Evolutionary conservation across 2,888 invertebrate genomes (phyloP).

Genomic region (Platypus cylindrus): DNA sequence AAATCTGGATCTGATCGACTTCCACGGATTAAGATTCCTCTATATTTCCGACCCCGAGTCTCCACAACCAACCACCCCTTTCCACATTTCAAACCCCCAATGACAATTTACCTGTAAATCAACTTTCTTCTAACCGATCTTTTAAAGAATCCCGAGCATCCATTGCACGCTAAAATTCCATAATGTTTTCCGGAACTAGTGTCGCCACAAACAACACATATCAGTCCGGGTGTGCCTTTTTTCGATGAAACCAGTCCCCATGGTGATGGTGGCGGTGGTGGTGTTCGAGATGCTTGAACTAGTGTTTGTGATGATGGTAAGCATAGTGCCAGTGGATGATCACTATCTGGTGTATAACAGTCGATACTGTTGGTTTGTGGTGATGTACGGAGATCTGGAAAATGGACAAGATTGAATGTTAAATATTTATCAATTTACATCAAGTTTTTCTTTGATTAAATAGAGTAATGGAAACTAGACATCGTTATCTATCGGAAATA

Average conservation of each 20-base stretch:
- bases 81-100: not conserved
- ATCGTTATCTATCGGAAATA: too few species aligned
- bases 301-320: constrained; percentile 45
- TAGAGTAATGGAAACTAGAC: too few species aligned
- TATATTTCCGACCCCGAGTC: not conserved
- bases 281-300: constrained; percentile 50
- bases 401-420: too few species aligned
- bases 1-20: too few species aligned
- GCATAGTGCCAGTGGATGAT: constrained; percentile 47
- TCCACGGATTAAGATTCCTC: too few species aligned
- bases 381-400: constrained; percentile 31
- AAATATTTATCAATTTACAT: too few species aligned
- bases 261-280: constrained; percentile 50
- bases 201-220: constrained; percentile 94
- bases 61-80: not conserved
- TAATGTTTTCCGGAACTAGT: constrained; percentile 96
- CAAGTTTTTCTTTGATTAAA: too few species aligned
- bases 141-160: constrained; percentile 99
- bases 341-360: constrained; percentile 34
- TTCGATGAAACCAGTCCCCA: constrained; percentile 38
- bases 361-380: constrained; percentile 33
- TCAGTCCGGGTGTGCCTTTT: constrained; percentile 59
- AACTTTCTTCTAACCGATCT: constrained; percentile 89
- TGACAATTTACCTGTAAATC: constrained; percentile 86
- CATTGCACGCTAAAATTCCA: constrained; percentile 96